These are phyloP conservation scores for Liodrosophila aerea DNA, from an alignment of 2,888 invertebrate species.

Conservation along the genomic window DNA sequence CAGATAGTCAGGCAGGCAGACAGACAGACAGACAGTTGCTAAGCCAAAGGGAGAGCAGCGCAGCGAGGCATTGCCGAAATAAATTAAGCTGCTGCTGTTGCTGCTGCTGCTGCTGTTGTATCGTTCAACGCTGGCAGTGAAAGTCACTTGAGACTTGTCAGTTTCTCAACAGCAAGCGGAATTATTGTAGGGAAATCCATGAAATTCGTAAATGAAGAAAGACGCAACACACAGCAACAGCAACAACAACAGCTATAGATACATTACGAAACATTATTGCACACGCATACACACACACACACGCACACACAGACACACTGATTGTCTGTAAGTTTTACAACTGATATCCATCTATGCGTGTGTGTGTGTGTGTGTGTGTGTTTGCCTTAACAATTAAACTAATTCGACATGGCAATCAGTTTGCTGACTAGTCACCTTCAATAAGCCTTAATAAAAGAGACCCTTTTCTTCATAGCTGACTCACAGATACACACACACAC, in stretches of 20 bases:
- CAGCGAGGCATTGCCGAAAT: slow-evolving; percentile 43
- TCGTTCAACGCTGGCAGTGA: slow-evolving; percentile 48
- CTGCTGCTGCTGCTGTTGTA: not conserved
- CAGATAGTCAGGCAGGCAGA: slow-evolving; percentile 25
- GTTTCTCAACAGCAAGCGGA: slow-evolving; percentile 66
- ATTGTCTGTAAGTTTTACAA: too few species aligned
- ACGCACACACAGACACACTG: not conserved
- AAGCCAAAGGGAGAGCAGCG: not conserved
- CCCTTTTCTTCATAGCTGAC: slow-evolving; percentile 52
- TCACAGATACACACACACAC: slow-evolving; percentile 38
- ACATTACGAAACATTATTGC: slow-evolving; percentile 66
- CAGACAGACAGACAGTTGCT: slow-evolving; percentile 14
- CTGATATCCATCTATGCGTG: slow-evolving; percentile 11
- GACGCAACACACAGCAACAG: slow-evolving; percentile 52
- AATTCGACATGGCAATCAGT: slow-evolving; percentile 70
- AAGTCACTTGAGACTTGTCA: slow-evolving; percentile 50
- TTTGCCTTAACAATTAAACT: slow-evolving; percentile 72
- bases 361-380: slow-evolving; percentile 5
- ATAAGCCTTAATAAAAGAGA: slow-evolving; percentile 33
- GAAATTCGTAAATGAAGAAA: slow-evolving; percentile 74
- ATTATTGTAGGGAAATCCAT: slow-evolving; percentile 78
- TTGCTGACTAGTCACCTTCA: slow-evolving; percentile 43
- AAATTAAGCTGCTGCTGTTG: slow-evolving; percentile 43
- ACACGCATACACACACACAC: slow-evolving; percentile 22
- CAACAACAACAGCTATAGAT: slow-evolving; percentile 19